Conservation (phyloP, 2,113 vertebrate genomes). For the Athene cunicularia region DNA sequence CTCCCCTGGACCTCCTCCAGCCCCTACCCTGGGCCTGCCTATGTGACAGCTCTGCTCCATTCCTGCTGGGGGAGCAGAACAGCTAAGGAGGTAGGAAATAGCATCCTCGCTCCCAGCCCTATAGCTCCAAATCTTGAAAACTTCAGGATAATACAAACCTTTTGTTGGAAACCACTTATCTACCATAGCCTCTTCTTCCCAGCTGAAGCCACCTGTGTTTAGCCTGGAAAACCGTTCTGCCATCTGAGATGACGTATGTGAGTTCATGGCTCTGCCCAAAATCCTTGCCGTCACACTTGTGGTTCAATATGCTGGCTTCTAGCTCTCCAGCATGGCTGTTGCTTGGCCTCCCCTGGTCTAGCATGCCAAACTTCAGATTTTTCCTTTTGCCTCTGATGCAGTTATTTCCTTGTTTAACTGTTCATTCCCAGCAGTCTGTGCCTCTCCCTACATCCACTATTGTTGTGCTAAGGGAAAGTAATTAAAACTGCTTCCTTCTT, state of each 20-base stretch:
- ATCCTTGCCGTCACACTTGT: background rate
- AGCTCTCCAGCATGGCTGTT: background rate
- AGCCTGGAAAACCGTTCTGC: background rate
- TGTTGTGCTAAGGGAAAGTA: background rate
- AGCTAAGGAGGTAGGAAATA: background rate
- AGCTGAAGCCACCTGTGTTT: background rate
- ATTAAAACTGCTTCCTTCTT: background rate
- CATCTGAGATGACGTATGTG: fast-evolving
- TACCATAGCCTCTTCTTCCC: background rate
- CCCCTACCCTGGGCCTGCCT: background rate
- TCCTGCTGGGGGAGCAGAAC: background rate
- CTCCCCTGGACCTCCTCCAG: background rate
- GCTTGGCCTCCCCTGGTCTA: background rate
- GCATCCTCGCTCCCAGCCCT: background rate
- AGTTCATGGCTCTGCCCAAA: background rate
- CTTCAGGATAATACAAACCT: background rate
- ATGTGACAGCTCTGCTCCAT: background rate
- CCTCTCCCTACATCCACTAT: background rate
- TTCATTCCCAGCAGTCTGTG: background rate
- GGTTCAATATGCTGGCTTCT: background rate
- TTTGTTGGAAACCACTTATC: background rate
- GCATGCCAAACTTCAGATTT: background rate
- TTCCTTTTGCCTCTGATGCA: background rate
- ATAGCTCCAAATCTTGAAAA: background rate
- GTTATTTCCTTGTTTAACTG: background rate